phyloP scores from a whole-genome alignment of 2,113 vertebrate genomes.

The Morone chrysops region DNA sequence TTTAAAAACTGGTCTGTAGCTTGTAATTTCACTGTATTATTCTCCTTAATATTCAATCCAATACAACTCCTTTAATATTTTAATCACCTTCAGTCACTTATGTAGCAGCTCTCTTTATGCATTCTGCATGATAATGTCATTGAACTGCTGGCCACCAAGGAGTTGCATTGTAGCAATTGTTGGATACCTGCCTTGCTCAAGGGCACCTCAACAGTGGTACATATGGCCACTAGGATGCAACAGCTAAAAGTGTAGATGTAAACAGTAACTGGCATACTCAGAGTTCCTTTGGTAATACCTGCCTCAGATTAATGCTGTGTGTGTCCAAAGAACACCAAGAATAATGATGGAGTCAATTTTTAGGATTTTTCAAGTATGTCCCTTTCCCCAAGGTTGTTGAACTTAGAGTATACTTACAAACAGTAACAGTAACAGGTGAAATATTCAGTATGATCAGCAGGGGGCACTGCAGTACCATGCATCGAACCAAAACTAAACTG shows the following conservation, averaged over 20 bases:
- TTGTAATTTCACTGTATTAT: background rate
- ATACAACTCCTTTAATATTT: background rate
- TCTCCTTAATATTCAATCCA: slow-evolving; percentile 7
- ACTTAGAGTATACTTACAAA: background rate
- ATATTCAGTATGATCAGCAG: slow-evolving; percentile 36
- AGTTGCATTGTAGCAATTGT: background rate
- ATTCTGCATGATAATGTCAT: background rate
- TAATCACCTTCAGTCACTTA: background rate
- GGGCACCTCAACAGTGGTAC: background rate
- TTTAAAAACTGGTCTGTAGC: background rate
- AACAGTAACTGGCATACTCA: slow-evolving; percentile 15
- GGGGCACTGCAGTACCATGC: slow-evolving; percentile 63
- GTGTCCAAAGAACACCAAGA: background rate
- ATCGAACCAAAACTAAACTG: slow-evolving; percentile 4
- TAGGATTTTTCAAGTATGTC: background rate
- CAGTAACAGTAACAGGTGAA: background rate
- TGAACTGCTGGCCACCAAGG: background rate
- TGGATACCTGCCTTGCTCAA: background rate
- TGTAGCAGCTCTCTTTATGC: background rate
- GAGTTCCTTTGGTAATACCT: slow-evolving; percentile 17
- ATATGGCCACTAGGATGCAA: slow-evolving; percentile 3
- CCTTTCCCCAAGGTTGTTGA: background rate
- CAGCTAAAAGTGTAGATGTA: slow-evolving; percentile 5
- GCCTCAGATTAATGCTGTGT: slow-evolving; percentile 7
- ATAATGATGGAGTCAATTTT: slow-evolving; percentile 12